A percentile compares a stretch with the other conserved stretches of the same genome.
These are phyloP conservation scores for Porites cylindrica DNA, from an alignment of 92 coral and sea anemone species.

Conservation along the genomic window DNA sequence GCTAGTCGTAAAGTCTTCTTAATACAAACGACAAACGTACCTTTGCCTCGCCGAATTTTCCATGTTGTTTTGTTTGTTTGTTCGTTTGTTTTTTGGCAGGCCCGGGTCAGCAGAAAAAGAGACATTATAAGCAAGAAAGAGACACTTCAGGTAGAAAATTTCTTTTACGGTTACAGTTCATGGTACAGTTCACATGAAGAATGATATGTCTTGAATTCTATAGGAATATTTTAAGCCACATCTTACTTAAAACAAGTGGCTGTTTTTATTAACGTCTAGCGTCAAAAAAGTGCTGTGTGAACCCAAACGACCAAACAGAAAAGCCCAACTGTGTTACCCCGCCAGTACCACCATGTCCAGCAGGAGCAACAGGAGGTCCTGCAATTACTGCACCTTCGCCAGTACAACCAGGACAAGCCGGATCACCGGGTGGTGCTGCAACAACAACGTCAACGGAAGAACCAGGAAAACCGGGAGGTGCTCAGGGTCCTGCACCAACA, in stretches of 20 bases:
- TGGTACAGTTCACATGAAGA: no score
- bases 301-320: background rate
- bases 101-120: no score
- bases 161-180: no score
- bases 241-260: background rate
- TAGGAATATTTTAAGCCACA: no score
- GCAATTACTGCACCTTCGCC: slow-evolving; percentile 38
- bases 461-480: background rate
- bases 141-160: no score
- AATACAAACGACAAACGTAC: no score
- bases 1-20: no score
- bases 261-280: background rate
- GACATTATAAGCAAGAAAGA: no score
- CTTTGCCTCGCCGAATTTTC: no score
- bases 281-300: background rate
- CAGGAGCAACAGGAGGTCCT: slow-evolving; percentile 68
- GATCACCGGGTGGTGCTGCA: background rate
- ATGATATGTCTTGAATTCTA: no score
- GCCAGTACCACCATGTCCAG: slow-evolving; percentile 75
- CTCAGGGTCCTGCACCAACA: background rate
- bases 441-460: background rate
- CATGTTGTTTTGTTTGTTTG: no score
- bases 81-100: no score
- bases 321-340: background rate
- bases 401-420: background rate